phyloP scores from a whole-genome alignment of 2,113 vertebrate species.

The Heteronetta atricapilla region DNA sequence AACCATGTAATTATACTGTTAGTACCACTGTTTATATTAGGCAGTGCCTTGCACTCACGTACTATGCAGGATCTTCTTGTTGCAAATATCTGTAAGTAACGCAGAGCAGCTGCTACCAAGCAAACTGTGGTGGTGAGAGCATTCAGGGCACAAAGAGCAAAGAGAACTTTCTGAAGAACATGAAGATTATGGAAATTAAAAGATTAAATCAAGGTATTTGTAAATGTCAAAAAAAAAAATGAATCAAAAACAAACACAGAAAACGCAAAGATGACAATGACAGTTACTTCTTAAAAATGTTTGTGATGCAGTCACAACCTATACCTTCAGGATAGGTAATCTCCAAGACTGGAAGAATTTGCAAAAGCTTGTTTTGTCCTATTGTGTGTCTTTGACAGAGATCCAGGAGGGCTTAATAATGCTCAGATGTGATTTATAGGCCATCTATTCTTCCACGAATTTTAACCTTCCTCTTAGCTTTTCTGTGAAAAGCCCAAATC shows the following conservation, averaged over 20 bases:
- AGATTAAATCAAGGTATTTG: background rate
- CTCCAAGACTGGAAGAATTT: background rate
- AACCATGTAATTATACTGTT: background rate
- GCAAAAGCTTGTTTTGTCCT: background rate
- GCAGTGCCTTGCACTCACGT: slow-evolving; percentile 44
- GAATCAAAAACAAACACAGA: background rate
- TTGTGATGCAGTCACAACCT: background rate
- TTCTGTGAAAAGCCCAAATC: background rate
- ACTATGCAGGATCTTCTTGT: slow-evolving; percentile 78
- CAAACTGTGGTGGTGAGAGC: slow-evolving; percentile 85
- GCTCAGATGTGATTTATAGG: background rate
- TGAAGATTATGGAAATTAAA: background rate
- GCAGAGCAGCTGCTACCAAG: slow-evolving; percentile 78
- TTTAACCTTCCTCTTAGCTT: background rate
- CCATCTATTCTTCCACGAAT: background rate
- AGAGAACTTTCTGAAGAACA: slow-evolving; percentile 84
- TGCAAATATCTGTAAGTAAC: slow-evolving; percentile 81
- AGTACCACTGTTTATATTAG: background rate
- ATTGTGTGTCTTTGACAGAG: background rate
- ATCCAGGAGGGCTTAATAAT: background rate
- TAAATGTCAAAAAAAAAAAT: background rate
- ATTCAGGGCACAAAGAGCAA: slow-evolving; percentile 84
- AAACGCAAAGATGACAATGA: background rate
- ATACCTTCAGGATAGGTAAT: background rate
- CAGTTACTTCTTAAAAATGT: background rate